Percentiles rank a stretch among this genome's conserved stretches.
These are phyloP conservation scores for Xanthia icteritia DNA, from an alignment of 2,888 invertebrate genomes.

Conservation along the genomic window DNA sequence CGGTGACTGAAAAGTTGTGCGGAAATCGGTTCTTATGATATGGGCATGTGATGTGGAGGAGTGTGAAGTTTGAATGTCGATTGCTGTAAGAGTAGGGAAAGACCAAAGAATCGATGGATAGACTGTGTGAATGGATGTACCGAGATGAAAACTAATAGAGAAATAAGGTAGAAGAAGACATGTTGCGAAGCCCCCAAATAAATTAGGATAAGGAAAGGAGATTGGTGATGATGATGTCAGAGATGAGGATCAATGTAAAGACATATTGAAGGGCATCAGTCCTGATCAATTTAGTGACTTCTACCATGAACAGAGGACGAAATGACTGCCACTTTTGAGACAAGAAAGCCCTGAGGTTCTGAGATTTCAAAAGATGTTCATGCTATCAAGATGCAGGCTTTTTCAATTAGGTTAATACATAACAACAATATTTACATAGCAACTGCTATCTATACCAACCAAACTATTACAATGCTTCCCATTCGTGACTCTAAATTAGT, in stretches of 20 bases:
- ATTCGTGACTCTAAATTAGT: constrained; percentile 65
- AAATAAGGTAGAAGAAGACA: too few relatives aligned
- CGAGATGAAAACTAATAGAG: too few relatives aligned
- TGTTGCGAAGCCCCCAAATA: too few relatives aligned
- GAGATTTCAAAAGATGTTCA: neutral
- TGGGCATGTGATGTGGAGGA: too few relatives aligned
- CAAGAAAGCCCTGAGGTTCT: neutral
- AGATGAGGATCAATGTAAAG: neutral
- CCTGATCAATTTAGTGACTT: neutral
- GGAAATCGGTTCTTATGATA: too few relatives aligned
- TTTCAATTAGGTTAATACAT: neutral
- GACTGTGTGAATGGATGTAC: too few relatives aligned
- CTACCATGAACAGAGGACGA: neutral
- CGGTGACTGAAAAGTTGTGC: too few relatives aligned
- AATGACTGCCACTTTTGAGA: neutral
- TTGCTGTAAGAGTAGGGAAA: too few relatives aligned
- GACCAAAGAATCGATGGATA: too few relatives aligned
- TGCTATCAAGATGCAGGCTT: neutral
- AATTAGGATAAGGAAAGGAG: too few relatives aligned
- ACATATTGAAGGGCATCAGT: neutral
- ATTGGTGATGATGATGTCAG: too few relatives aligned
- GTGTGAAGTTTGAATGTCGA: too few relatives aligned
- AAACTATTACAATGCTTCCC: constrained; percentile 14
- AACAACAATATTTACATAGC: constrained; percentile 30
- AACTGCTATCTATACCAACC: neutral